Conservation (phyloP, 2,113 vertebrate species). For the Illadopsis cleaveri region DNA sequence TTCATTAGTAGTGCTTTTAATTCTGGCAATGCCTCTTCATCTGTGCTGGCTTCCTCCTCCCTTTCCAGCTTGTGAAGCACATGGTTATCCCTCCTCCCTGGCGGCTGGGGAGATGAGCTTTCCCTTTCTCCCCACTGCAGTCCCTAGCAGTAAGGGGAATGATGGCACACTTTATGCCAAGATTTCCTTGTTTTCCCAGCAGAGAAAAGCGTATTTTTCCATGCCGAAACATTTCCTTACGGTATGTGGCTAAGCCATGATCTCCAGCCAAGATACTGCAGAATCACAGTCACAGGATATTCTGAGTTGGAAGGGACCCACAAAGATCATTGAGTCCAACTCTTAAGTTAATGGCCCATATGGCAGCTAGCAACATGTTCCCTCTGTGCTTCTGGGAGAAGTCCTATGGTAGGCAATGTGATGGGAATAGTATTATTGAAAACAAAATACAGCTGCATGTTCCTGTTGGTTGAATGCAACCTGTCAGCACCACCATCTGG, state of each 20-base stretch:
- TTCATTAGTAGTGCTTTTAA: not conserved
- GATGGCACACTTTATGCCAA: not conserved
- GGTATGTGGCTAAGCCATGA: not conserved
- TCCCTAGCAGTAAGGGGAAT: not conserved
- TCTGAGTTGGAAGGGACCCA: not conserved
- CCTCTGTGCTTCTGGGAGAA: not conserved
- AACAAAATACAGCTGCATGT: constrained; percentile 1
- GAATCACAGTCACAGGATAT: not conserved
- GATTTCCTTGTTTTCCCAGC: not conserved
- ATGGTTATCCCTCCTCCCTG: not conserved
- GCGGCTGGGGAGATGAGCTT: not conserved
- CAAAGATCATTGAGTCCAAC: not conserved
- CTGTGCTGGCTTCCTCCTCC: not conserved
- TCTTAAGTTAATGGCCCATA: not conserved
- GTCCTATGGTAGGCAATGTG: not conserved
- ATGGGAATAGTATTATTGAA: not conserved
- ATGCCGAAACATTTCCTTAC: not conserved
- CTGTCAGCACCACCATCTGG: constrained; percentile 3
- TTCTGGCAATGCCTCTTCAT: not conserved
- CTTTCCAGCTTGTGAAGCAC: not conserved
- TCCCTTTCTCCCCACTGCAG: not conserved
- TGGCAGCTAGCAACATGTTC: not conserved
- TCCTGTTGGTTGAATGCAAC: constrained; percentile 12
- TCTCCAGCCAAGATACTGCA: not conserved
- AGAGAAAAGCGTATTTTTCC: not conserved